These are phyloP conservation scores for Phortica variegata DNA, from an alignment of 1,140 invertebrate genomes.

Conservation along the genomic window DNA sequence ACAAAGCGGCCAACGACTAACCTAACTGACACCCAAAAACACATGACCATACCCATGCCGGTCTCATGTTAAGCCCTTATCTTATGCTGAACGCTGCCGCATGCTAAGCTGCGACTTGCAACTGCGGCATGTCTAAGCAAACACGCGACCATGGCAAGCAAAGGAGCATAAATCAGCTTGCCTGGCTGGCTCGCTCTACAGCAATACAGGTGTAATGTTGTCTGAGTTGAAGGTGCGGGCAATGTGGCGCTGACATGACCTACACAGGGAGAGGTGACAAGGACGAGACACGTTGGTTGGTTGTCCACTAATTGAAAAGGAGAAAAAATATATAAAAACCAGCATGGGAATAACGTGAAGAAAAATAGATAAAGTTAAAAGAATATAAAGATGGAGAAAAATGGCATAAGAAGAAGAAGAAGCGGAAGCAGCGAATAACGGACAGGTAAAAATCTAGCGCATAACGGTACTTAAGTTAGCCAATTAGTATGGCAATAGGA, in stretches of 20 bases:
- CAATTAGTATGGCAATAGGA: constrained; percentile 39
- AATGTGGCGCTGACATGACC: no score
- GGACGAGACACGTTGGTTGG: no score
- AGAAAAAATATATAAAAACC: no score
- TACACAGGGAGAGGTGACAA: no score
- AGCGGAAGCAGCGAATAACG: constrained; percentile 8
- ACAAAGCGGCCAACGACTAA: not conserved
- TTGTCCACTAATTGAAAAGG: no score
- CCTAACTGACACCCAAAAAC: not conserved
- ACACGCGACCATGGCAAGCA: constrained; percentile 4
- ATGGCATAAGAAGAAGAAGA: constrained; percentile 4
- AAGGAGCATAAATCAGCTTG: constrained; percentile 44
- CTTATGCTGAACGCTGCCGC: constrained; percentile 17
- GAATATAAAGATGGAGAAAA: no score
- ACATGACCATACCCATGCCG: not conserved
- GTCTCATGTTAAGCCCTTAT: not conserved
- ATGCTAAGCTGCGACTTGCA: constrained; percentile 19
- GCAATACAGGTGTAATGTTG: no score
- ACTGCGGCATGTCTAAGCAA: not conserved
- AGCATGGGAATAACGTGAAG: no score
- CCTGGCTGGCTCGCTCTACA: no score
- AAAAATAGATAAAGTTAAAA: no score
- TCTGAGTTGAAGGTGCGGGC: constrained; percentile 6
- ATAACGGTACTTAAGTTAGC: constrained; percentile 52
- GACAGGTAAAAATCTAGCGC: constrained; percentile 4